phyloP scores from a whole-genome alignment of 1,140 invertebrate species.

The Cydia pomonella region DNA sequence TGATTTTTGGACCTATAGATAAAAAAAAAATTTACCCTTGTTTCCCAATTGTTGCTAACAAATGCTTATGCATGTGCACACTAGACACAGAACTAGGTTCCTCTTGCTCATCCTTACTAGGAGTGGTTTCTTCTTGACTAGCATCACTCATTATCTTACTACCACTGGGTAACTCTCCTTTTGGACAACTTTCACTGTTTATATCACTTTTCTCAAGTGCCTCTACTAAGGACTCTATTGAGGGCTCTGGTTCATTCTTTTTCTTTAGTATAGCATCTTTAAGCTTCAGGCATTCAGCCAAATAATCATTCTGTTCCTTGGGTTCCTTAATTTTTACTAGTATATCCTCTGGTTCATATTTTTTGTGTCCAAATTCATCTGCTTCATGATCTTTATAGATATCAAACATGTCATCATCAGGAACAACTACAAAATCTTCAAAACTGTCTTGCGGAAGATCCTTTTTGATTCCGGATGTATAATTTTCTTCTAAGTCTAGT shows the following conservation, averaged over 20 bases:
- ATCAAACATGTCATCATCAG: slow-evolving; percentile 74
- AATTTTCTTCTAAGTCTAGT: slow-evolving; percentile 38
- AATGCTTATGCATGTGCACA: slow-evolving; percentile 60
- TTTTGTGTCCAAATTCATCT: slow-evolving; percentile 76
- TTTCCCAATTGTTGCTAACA: slow-evolving; percentile 68
- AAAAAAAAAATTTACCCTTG: slow-evolving; percentile 51
- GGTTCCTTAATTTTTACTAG: slow-evolving; percentile 56
- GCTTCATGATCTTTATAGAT: slow-evolving; percentile 72
- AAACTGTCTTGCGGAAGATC: slow-evolving; percentile 65
- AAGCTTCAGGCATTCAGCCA: slow-evolving; percentile 68
- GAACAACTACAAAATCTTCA: slow-evolving; percentile 52
- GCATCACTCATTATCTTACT: slow-evolving; percentile 28
- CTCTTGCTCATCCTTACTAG: slow-evolving; percentile 23
- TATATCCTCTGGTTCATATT: slow-evolving; percentile 66
- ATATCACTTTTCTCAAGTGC: slow-evolving; percentile 65
- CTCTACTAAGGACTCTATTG: slow-evolving; percentile 62
- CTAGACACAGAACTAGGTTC: slow-evolving; percentile 43
- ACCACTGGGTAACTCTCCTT: slow-evolving; percentile 2
- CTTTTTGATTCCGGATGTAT: slow-evolving; percentile 56
- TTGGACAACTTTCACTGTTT: slow-evolving; percentile 36
- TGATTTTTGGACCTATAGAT: too few relatives aligned
- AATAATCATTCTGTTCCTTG: slow-evolving; percentile 50
- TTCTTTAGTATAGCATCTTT: slow-evolving; percentile 66
- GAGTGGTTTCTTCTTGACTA: slow-evolving; percentile 31
- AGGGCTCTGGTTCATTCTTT: slow-evolving; percentile 56